Conservation (phyloP, 2,797 vertebrate genomes). For the Sebastes itinus region DNA sequence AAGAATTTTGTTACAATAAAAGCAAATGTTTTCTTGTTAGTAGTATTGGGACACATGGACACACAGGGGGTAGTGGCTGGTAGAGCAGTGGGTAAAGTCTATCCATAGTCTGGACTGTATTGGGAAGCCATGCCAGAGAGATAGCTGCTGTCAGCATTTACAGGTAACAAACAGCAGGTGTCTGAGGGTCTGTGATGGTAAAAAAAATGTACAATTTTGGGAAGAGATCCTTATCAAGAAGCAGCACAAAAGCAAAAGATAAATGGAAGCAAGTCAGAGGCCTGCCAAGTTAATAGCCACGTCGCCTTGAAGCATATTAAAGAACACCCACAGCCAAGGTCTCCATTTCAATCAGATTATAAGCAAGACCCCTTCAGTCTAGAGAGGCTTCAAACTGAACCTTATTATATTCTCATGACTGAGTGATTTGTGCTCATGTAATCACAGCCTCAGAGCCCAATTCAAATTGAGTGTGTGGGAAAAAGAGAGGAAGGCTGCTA, state of each 20-base stretch:
- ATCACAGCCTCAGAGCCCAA: constrained; percentile 70
- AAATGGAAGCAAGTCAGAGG: constrained; percentile 40
- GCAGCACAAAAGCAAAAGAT: constrained; percentile 32
- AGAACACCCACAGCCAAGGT: constrained; percentile 58
- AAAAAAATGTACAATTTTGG: background rate
- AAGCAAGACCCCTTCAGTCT: constrained; percentile 63
- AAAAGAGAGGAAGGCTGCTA: constrained; percentile 68
- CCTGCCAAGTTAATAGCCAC: constrained; percentile 55
- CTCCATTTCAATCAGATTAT: constrained; percentile 68
- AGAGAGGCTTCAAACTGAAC: constrained; percentile 66
- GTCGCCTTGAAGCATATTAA: constrained; percentile 50
- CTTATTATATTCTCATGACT: constrained; percentile 72
- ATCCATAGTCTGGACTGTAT: constrained; percentile 21
- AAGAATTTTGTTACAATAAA: background rate
- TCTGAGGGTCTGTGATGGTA: constrained; percentile 3
- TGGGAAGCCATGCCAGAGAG: constrained; percentile 63
- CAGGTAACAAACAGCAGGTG: constrained; percentile 38
- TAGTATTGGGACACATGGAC: constrained; percentile 51
- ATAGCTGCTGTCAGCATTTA: constrained; percentile 50
- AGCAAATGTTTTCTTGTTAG: constrained; percentile 53
- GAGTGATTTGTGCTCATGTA: constrained; percentile 71
- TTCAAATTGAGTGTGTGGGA: constrained; percentile 74
- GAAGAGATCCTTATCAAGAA: constrained; percentile 21
- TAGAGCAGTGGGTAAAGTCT: constrained; percentile 34
- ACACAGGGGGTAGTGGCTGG: constrained; percentile 47